Evolutionary conservation across 1,140 invertebrate species (phyloP), one percentile per base, ranked within the genome.

Genomic region (Ephestia elutella): DNA sequence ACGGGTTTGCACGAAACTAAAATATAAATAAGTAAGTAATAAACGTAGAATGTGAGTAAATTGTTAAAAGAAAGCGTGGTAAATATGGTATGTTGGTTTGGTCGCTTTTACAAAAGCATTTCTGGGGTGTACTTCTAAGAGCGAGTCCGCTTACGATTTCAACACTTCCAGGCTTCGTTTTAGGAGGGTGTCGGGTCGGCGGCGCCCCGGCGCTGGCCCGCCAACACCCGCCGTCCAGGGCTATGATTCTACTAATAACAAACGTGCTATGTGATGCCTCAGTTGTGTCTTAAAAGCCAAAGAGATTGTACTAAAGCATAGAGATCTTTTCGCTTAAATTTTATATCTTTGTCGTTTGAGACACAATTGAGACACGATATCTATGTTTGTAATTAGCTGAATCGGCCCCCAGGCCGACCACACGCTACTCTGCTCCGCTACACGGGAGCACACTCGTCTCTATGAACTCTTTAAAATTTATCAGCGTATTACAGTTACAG

Each of bases 121-220:
- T 10, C 30, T 59, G 38, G 25, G 25, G 5, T 44, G 13, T 56
- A n/a, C 38, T 56, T 44, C 21, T 50, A 54, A 56, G 58, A 25
- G 21, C 21, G 7, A 63, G 56, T 53, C 60, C 38, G 50, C 59
- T 62, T 65, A 55, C 30, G 53, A 62, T 57, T 69, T 61, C 55
- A 63, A 62, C 59, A 64, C 57, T 69, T 61, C 48, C 56, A 59
- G 54, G 54, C 49, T 66, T 28, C 35, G 56, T 62, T 62, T 64
- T 53, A 56, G 56, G 56, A 20, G 17, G 18, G 13, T 50, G 21
- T 9, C 50, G 50, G 19, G 38, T 20, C 17, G 21, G 50, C 50
- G 50, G 49, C 19, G 49, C n/a, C 10, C 20, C 5, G 50, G 19
- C 19, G 50, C 5, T 20, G 18, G 18, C 49, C 18, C 0, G 49